Percentiles rank a stretch among this genome's conserved stretches.
These are phyloP conservation scores for Sebastes ruberrimus DNA, from an alignment of 2,797 vertebrate species.

Conservation along the genomic window DNA sequence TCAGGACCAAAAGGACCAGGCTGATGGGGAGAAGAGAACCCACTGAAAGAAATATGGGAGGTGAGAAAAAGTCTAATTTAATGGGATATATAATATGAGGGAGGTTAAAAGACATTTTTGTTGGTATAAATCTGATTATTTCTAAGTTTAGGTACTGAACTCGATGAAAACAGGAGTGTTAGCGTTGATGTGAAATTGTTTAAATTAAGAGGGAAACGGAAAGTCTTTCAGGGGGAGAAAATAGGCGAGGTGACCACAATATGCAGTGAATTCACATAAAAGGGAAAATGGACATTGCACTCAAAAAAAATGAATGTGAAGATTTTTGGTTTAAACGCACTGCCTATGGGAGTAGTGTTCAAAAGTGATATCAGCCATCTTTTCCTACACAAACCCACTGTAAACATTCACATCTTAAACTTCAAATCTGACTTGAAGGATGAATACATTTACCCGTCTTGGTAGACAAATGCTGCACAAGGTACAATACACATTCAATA, in stretches of 20 bases:
- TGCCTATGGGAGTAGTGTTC: constrained; percentile 34
- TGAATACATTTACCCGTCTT: constrained; percentile 78
- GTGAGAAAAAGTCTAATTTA: neutral
- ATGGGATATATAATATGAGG: neutral
- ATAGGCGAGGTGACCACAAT: neutral
- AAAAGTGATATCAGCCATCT: constrained; percentile 43
- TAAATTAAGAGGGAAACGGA: neutral
- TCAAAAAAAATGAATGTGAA: neutral
- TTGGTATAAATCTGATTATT: neutral
- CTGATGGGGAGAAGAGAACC: neutral
- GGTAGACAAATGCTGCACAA: constrained; percentile 81
- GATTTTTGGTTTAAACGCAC: constrained; percentile 70
- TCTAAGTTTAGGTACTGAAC: neutral
- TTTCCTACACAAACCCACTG: constrained; percentile 67
- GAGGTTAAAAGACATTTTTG: neutral
- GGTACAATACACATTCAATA: constrained; percentile 85
- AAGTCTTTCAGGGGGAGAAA: neutral
- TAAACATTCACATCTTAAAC: constrained; percentile 77
- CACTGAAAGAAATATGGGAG: neutral
- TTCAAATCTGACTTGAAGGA: constrained; percentile 61
- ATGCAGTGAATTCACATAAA: neutral
- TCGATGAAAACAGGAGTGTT: neutral
- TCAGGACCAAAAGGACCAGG: constrained; percentile 29
- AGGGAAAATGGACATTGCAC: neutral
- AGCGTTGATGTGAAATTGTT: neutral